Conservation (phyloP, 2,113 vertebrate species). For the Okapia johnstoni region DNA sequence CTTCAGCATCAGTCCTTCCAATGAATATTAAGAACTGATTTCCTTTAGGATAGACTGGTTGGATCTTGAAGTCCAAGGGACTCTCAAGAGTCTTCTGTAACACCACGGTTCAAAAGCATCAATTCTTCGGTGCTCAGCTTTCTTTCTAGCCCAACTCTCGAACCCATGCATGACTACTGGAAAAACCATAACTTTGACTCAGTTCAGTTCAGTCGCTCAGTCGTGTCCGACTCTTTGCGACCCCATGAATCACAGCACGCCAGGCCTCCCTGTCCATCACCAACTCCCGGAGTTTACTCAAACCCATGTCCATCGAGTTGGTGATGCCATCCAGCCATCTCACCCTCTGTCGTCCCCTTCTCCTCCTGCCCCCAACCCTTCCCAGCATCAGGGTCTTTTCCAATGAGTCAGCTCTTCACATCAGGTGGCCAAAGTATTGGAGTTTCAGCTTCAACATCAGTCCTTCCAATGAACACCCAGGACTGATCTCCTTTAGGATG, state of each 20-base stretch:
- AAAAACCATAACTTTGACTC: too few species aligned
- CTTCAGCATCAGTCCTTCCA: background rate
- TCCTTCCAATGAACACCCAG: background rate
- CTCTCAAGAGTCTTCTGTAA: background rate
- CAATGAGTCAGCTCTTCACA: background rate
- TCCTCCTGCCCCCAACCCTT: background rate
- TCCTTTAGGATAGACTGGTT: background rate
- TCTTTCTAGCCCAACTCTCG: background rate
- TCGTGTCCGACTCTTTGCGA: background rate
- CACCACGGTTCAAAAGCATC: background rate
- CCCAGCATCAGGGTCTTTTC: background rate
- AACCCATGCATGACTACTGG: background rate
- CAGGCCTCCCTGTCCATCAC: background rate
- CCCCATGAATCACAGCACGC: background rate
- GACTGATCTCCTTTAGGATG: background rate
- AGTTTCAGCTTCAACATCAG: background rate
- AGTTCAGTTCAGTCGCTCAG: background rate
- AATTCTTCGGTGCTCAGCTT: accelerated
- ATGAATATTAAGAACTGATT: background rate
- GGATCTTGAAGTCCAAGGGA: background rate
- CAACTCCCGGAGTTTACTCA: background rate
- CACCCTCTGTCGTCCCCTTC: background rate
- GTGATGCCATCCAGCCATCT: background rate
- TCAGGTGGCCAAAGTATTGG: background rate
- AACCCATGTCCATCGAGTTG: background rate